Evolutionary conservation across 1,140 invertebrate species (phyloP).

Genomic region (Penaeus indicus): DNA sequence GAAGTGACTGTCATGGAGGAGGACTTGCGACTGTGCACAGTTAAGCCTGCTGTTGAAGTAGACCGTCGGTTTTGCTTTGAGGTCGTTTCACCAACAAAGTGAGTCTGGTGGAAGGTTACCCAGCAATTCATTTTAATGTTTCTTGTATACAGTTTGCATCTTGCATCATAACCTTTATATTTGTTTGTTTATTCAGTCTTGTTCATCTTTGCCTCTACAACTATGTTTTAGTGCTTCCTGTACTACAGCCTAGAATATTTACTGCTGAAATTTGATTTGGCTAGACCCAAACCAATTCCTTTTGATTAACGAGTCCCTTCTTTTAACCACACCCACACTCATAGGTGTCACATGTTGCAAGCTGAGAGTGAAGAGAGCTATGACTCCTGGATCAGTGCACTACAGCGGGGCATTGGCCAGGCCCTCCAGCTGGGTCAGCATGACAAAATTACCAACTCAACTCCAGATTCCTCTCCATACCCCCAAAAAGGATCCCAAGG

Average conservation of each 20-base stretch:
- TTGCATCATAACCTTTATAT: neutral
- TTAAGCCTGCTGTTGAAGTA: conserved; percentile 87
- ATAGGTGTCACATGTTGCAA: conserved; percentile 91
- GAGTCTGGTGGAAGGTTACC: neutral
- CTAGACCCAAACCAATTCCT: too few species aligned
- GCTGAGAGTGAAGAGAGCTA: conserved; percentile 94
- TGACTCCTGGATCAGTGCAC: conserved; percentile 87
- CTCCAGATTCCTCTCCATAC: conserved; percentile 21
- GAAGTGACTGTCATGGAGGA: conserved; percentile 94
- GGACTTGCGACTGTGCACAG: conserved; percentile 92
- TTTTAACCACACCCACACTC: neutral
- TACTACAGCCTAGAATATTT: too few species aligned
- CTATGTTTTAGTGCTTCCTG: too few species aligned
- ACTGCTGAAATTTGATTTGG: too few species aligned
- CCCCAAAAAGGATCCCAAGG: conserved; percentile 28
- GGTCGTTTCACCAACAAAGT: conserved; percentile 91
- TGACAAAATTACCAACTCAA: neutral
- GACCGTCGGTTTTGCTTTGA: conserved; percentile 97
- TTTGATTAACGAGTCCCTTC: too few species aligned
- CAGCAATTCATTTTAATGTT: neutral
- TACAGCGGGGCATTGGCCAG: conserved; percentile 87
- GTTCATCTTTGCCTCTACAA: too few species aligned
- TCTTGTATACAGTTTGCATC: neutral
- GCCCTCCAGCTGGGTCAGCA: conserved; percentile 41
- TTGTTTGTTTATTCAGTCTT: too few species aligned